Percentiles rank a stretch among this genome's conserved stretches.
Evolutionary conservation across 2,113 vertebrate species (phyloP).

Genomic region (Sorex fumeus): DNA sequence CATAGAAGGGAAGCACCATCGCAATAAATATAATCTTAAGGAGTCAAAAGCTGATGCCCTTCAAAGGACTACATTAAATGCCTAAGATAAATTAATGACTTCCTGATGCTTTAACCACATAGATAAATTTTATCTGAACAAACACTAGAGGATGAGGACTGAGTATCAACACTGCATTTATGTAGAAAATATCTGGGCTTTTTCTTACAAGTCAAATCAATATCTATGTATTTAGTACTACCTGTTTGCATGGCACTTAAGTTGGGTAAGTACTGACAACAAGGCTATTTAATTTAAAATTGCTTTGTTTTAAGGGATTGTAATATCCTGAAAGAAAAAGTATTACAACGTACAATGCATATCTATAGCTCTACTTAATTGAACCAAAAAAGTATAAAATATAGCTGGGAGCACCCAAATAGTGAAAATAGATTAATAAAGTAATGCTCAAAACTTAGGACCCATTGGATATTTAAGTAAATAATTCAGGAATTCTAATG

Average conservation of each 20-base stretch:
- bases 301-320: background rate
- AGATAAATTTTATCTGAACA: conserved; percentile 43
- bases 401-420: background rate
- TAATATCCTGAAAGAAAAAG: background rate
- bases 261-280: background rate
- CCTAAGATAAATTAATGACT: conserved; percentile 84
- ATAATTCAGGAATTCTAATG: conserved; percentile 52
- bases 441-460: background rate
- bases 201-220: conserved; percentile 61
- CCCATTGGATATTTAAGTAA: conserved; percentile 42
- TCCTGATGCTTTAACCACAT: conserved; percentile 83
- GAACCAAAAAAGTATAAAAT: conserved; percentile 16
- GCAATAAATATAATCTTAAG: conserved; percentile 78
- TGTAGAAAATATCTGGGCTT: conserved; percentile 33
- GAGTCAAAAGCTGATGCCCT: conserved; percentile 82
- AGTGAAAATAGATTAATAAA: conserved; percentile 41
- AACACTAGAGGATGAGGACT: background rate
- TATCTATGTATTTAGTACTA: background rate
- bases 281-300: conserved; percentile 50
- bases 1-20: conserved; percentile 66
- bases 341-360: background rate
- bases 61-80: conserved; percentile 87
- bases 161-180: background rate
- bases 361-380: background rate
- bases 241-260: background rate